A percentile compares a stretch with the other conserved stretches of the same genome.
Conservation (phyloP, 2,888 invertebrate genomes). For the Sussaba pulchella region DNA sequence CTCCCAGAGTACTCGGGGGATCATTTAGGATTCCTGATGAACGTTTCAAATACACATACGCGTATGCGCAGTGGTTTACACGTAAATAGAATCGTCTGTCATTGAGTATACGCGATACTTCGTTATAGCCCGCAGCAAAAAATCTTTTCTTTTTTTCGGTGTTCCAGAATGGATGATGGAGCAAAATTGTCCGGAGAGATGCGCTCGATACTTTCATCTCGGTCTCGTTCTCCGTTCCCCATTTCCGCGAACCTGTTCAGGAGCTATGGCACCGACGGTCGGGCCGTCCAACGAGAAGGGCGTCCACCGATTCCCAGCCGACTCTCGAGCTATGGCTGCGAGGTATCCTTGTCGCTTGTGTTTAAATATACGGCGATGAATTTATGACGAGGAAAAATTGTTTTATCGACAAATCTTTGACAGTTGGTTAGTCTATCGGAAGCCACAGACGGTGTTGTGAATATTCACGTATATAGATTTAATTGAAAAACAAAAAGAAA, state of each 20-base stretch:
- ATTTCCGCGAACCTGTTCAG: constrained; percentile 29
- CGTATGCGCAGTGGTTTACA: neutral
- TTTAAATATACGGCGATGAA: too few relatives aligned
- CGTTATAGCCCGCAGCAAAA: neutral
- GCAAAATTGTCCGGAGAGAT: constrained; percentile 21
- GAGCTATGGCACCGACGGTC: constrained; percentile 3
- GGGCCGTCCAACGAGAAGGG: constrained; percentile 16
- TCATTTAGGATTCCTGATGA: constrained; percentile 18
- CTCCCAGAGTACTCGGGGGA: neutral
- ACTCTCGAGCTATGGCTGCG: neutral
- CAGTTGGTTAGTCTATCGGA: too few relatives aligned
- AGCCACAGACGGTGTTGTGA: too few relatives aligned
- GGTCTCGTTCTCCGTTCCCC: constrained; percentile 16
- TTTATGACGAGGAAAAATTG: too few relatives aligned
- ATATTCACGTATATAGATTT: too few relatives aligned
- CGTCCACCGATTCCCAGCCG: constrained; percentile 2
- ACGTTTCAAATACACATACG: neutral
- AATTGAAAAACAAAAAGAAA: too few relatives aligned
- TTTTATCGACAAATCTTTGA: too few relatives aligned
- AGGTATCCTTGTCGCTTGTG: neutral
- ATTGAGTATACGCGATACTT: constrained; percentile 12
- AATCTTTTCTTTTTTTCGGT: neutral
- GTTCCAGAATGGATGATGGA: neutral
- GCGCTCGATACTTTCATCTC: constrained; percentile 40
- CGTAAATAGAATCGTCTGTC: constrained; percentile 2